Evolutionary conservation across 2,113 vertebrate genomes (phyloP), one percentile per base, ranked within the genome.

Genomic region (Hiodon alosoides): DNA sequence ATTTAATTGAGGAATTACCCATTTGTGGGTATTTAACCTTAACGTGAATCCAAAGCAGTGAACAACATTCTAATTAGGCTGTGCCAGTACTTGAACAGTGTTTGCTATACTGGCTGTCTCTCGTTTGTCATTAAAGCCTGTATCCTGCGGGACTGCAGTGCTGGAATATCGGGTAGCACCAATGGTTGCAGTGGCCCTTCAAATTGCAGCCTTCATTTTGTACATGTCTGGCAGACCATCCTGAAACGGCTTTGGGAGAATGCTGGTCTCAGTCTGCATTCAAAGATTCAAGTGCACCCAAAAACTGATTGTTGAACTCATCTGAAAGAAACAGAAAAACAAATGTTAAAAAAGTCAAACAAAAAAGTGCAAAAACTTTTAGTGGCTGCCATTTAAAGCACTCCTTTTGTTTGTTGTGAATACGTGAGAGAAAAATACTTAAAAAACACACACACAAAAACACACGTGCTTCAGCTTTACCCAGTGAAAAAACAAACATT

Each of bases 21-120:
- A 80, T 80, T 80, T 77, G 73, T 75, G 75, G 68, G 55, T 77
- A 62, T 79, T 83, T 81, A 83, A 85, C 78, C 75, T 76, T 78
- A 80, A 79, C 77, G 65, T 79, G 73, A 81, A 85, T 80, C 76
- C 79, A 81, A 79, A 66, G 74, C 80, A 78, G 68, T 58, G 78
- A 79, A 77, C 79, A 76, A 77, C 76, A 76, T 76, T 79, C 76
- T 80, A 81, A 81, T 85, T 81, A 83, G 16, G 69, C 70, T 50
- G 58, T 59, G 59, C 61, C 69, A 66, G 69, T 55, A 76, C 53
- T 54, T 53, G 16, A 55, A 7, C 59, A 51, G 17, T 60, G 64
- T 73, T 57, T 68, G 77, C 67, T 9, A 13, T n/a, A 68, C 52
- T 59, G 9, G 53, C 48, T 11, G 60, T 76, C 69, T 75, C 70